These are phyloP conservation scores for Uromys caudimaculatus DNA, from an alignment of 2,797 vertebrate genomes.

Conservation along the genomic window DNA sequence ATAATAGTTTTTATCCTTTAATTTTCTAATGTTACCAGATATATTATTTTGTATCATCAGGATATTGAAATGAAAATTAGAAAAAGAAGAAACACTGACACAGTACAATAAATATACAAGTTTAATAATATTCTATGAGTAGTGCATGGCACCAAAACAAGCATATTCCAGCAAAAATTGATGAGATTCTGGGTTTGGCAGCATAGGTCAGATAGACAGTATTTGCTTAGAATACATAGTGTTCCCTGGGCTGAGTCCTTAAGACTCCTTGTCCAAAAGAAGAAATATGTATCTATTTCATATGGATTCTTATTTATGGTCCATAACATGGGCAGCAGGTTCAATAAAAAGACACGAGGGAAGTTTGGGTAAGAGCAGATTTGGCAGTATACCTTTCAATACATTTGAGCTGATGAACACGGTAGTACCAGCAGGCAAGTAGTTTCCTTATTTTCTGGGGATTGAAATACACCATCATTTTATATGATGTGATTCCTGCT, in stretches of 20 bases:
- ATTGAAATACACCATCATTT: not conserved
- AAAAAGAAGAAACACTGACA: constrained; percentile 41
- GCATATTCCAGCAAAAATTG: not conserved
- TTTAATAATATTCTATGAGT: constrained; percentile 54
- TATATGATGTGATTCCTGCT: not conserved
- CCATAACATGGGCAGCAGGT: not conserved
- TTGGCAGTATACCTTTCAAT: not conserved
- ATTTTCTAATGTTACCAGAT: constrained; percentile 72
- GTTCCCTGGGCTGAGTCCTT: not conserved
- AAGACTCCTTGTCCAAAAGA: not conserved
- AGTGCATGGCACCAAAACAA: not conserved
- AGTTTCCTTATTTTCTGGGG: constrained; percentile 14
- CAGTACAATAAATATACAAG: constrained; percentile 49
- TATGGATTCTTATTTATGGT: constrained; percentile 8
- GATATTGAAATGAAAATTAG: constrained; percentile 61
- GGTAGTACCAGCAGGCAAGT: not conserved
- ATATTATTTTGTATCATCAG: constrained; percentile 65
- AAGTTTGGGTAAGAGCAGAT: not conserved
- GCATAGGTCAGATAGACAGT: not conserved
- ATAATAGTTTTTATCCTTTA: constrained; percentile 73
- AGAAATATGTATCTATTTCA: not conserved
- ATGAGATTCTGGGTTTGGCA: not conserved
- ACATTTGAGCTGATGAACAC: constrained; percentile 9
- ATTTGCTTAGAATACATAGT: not conserved
- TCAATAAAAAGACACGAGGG: not conserved